Conservation (phyloP, 1,140 invertebrate genomes). For the Belonocnema kinseyi region DNA sequence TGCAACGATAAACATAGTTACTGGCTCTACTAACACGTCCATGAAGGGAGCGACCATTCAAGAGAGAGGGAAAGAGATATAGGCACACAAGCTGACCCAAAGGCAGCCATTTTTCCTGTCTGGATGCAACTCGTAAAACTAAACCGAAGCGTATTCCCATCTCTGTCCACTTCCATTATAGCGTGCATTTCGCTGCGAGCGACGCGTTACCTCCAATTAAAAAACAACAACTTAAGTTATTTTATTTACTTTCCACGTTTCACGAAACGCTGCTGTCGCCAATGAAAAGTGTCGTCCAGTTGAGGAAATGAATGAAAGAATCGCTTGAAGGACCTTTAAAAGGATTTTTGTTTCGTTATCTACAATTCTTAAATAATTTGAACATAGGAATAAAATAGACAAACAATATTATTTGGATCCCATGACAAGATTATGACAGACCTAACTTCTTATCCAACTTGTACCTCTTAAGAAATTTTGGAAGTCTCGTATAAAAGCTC, state of each 20-base stretch:
- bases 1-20: slow-evolving; percentile 54
- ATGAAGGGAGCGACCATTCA: slow-evolving; percentile 25
- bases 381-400: too few species aligned
- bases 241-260: not conserved
- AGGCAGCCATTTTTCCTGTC: slow-evolving; percentile 48
- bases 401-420: too few species aligned
- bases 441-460: too few species aligned
- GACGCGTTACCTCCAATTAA: slow-evolving; percentile 47
- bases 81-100: slow-evolving; percentile 34
- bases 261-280: not conserved
- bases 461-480: too few species aligned
- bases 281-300: too few species aligned
- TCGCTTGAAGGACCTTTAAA: too few species aligned
- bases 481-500: not conserved
- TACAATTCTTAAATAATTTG: too few species aligned
- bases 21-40: slow-evolving; percentile 50
- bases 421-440: too few species aligned
- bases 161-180: slow-evolving; percentile 46
- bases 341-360: too few species aligned
- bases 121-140: slow-evolving; percentile 51
- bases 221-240: not conserved
- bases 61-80: slow-evolving; percentile 41
- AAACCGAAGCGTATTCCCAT: slow-evolving; percentile 43
- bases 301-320: too few species aligned
- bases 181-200: slow-evolving; percentile 49